These are phyloP conservation scores for Sciurus niger DNA, from an alignment of 2,113 vertebrate genomes.

Conservation along the genomic window DNA sequence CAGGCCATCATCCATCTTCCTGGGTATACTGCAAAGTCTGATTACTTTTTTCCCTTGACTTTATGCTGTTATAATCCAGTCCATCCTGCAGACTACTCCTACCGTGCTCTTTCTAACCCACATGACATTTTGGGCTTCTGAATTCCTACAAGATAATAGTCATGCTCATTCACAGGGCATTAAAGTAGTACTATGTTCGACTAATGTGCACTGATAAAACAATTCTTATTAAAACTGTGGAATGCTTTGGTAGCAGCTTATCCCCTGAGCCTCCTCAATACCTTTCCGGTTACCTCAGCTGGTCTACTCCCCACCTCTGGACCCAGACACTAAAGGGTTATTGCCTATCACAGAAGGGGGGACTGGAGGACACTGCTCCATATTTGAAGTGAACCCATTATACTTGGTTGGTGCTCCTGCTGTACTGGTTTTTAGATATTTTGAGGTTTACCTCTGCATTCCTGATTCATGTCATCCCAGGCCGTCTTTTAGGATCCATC, in stretches of 20 bases:
- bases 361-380: background rate
- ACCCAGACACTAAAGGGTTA: background rate
- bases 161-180: conserved; percentile 34
- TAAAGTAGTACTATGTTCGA: background rate
- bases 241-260: conserved; percentile 42
- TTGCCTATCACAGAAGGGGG: background rate
- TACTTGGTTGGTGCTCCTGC: background rate
- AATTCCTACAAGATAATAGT: background rate
- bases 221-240: conserved; percentile 40
- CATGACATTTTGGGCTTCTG: conserved; percentile 39
- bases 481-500: background rate
- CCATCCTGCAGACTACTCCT: background rate
- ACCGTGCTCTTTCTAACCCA: conserved; percentile 3
- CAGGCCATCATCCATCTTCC: background rate
- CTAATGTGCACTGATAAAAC: background rate
- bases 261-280: background rate
- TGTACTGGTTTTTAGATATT: conserved; percentile 46
- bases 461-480: conserved; percentile 41
- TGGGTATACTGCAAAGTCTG: conserved; percentile 41
- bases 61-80: background rate
- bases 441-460: conserved; percentile 41
- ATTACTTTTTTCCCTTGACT: conserved; percentile 12
- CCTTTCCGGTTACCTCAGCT: background rate
- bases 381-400: background rate
- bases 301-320: background rate